These are phyloP conservation scores for Brachyrhaphis roseni DNA, from an alignment of 2,797 vertebrate genomes.

Conservation along the genomic window DNA sequence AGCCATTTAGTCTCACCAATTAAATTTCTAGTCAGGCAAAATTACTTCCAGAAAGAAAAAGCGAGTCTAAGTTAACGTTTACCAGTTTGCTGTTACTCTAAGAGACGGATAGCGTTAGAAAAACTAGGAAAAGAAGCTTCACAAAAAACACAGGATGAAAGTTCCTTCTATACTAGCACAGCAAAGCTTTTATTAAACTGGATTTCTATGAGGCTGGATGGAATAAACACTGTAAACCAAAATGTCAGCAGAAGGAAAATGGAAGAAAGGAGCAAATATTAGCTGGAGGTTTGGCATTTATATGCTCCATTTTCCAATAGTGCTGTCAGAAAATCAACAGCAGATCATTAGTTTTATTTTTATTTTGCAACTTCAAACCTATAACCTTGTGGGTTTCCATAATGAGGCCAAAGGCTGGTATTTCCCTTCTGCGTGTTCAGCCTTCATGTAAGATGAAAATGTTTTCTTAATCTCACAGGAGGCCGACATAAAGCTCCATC, in stretches of 20 bases:
- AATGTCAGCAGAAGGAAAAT: constrained; percentile 1
- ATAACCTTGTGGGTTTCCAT: constrained; percentile 8
- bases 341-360: constrained; percentile 37
- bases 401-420: constrained; percentile 18
- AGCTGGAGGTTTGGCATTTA: constrained; percentile 27
- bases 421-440: constrained; percentile 30
- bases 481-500: background rate
- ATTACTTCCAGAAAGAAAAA: constrained; percentile 11
- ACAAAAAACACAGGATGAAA: background rate
- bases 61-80: constrained; percentile 13
- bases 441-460: constrained; percentile 15
- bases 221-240: background rate
- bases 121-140: background rate
- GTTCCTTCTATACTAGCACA: background rate
- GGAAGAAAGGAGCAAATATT: constrained; percentile 14
- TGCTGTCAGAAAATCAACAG: constrained; percentile 35
- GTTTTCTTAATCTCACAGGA: constrained; percentile 28
- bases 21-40: constrained; percentile 42
- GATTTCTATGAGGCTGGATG: background rate
- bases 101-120: constrained; percentile 16
- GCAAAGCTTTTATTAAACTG: background rate
- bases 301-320: background rate
- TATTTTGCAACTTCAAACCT: constrained; percentile 36
- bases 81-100: background rate
- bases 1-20: constrained; percentile 6